Conservation (phyloP, 2,888 invertebrate genomes). For the Colostygia pectinataria region DNA sequence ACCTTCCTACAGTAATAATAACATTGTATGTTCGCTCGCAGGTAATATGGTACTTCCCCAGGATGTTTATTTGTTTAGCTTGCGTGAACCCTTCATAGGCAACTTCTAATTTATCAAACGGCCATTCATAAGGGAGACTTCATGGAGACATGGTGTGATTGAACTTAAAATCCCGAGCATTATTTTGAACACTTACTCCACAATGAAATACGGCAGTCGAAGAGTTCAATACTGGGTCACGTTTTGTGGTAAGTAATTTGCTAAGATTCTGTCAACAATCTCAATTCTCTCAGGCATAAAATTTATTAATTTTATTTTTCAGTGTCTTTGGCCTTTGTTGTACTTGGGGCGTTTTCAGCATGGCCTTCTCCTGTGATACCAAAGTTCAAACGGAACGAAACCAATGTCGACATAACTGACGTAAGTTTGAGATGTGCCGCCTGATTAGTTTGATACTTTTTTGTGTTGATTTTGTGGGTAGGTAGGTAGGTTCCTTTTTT, state of each 20-base stretch:
- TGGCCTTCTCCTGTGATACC: slow-evolving; percentile 66
- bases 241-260: slow-evolving; percentile 58
- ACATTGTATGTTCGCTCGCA: too few relatives aligned
- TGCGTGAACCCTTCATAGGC: too few relatives aligned
- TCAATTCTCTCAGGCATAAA: too few relatives aligned
- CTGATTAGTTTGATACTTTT: too few relatives aligned
- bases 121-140: too few relatives aligned
- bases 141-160: neutral
- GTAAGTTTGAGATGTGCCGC: slow-evolving; percentile 45
- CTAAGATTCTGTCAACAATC: too few relatives aligned
- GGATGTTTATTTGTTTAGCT: too few relatives aligned
- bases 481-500: too few relatives aligned
- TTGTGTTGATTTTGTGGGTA: too few relatives aligned
- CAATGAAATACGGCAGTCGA: slow-evolving; percentile 47
- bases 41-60: too few relatives aligned
- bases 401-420: slow-evolving; percentile 50
- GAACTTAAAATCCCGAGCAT: neutral
- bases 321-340: slow-evolving; percentile 67
- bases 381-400: slow-evolving; percentile 57
- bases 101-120: too few relatives aligned
- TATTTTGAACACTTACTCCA: neutral
- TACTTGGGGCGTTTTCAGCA: slow-evolving; percentile 59
- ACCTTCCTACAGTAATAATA: too few relatives aligned
- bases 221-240: slow-evolving; percentile 59
- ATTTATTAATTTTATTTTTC: slow-evolving; percentile 32